A percentile compares a stretch with the other conserved stretches of the same genome.
Conservation (phyloP, 2,888 invertebrate genomes). For the Epinotia bilunana region DNA sequence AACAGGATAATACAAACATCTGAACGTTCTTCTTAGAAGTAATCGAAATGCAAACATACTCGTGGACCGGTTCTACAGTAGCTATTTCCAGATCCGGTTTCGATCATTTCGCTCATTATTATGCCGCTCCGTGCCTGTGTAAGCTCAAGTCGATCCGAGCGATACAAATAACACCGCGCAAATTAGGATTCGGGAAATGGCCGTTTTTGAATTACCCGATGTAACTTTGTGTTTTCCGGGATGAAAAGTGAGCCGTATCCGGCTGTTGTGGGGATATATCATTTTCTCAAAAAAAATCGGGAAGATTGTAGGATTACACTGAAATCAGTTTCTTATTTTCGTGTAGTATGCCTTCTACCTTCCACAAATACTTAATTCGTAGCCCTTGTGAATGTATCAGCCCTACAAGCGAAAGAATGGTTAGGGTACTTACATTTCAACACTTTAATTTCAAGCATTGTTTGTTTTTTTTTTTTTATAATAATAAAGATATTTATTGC, state of each 20-base stretch:
- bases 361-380: no score
- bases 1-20: no score
- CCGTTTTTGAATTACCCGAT: slow-evolving; percentile 9
- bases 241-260: not conserved
- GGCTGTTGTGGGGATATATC: not conserved
- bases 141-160: slow-evolving; percentile 18
- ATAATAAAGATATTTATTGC: no score
- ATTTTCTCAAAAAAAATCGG: not conserved
- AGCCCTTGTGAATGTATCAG: no score
- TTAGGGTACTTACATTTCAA: no score
- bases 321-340: no score
- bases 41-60: not conserved
- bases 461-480: no score
- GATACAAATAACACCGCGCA: slow-evolving; percentile 11
- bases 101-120: slow-evolving; percentile 19
- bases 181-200: slow-evolving; percentile 21
- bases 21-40: no score
- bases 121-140: slow-evolving; percentile 4
- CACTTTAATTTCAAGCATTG: no score
- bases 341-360: no score
- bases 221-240: slow-evolving; percentile 7
- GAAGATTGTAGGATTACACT: not conserved
- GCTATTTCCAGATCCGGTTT: not conserved
- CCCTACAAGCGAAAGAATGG: no score
- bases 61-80: not conserved